A percentile compares a stretch with the other conserved stretches of the same genome.
Conservation (phyloP, 2,797 vertebrate species). For the Galaxias olidus region DNA sequence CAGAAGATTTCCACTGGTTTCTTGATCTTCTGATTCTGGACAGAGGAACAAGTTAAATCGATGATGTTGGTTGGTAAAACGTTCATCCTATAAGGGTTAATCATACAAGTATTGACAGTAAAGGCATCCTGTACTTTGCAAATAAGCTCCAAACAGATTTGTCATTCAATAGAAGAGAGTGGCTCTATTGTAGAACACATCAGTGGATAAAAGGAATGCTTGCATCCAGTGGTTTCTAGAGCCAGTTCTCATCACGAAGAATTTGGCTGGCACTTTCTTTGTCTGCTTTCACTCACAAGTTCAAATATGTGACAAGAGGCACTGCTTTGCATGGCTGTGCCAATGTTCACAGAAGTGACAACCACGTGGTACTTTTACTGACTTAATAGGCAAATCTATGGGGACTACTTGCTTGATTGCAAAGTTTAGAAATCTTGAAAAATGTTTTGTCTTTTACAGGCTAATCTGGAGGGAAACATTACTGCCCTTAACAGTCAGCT, state of each 20-base stretch:
- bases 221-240: not conserved
- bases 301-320: constrained; percentile 37
- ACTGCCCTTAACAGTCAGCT: constrained; percentile 52
- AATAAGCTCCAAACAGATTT: no score
- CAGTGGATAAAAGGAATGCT: constrained; percentile 38
- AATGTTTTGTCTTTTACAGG: constrained; percentile 49
- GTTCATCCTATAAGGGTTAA: no score
- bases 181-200: not conserved
- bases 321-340: constrained; percentile 29
- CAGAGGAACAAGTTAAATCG: no score
- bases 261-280: not conserved
- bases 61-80: no score
- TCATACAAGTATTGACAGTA: no score
- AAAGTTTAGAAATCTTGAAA: not conserved
- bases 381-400: constrained; percentile 5
- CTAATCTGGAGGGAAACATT: constrained; percentile 59
- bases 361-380: constrained; percentile 3
- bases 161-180: no score
- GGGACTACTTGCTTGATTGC: not conserved
- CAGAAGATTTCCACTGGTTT: no score
- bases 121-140: no score
- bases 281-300: constrained; percentile 49
- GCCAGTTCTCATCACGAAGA: constrained; percentile 1
- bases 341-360: constrained; percentile 10
- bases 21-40: no score